Evolutionary conservation across 2,888 invertebrate species (phyloP), one percentile per base, ranked within the genome.

Genomic region (Lissocephala sabroskyi): DNA sequence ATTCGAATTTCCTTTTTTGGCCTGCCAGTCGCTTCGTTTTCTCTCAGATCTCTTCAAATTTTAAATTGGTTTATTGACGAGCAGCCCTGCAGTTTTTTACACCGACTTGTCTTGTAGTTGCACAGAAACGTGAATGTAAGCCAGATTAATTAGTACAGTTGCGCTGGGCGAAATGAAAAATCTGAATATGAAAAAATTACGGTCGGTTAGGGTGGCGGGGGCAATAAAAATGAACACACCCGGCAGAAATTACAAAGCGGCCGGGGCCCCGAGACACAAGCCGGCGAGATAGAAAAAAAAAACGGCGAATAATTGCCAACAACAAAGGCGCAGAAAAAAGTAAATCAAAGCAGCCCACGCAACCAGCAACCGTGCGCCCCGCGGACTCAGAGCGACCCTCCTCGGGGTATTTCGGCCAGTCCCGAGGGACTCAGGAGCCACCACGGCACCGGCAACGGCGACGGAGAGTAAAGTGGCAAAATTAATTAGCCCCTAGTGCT

Each of bases 401-500:
- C n/a, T n/a, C n/a, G n/a, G n/a, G n/a, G n/a, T n/a, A n/a, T n/a
- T n/a, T n/a, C n/a, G n/a, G n/a, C n/a, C n/a, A n/a, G n/a, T n/a
- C n/a, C n/a, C n/a, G n/a, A n/a, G n/a, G n/a, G n/a, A n/a, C n/a
- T n/a, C n/a, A n/a, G n/a, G n/a, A n/a, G n/a, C n/a, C n/a, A n/a
- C n/a, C n/a, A n/a, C n/a, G n/a, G n/a, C n/a, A n/a, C n/a, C n/a
- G n/a, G n/a, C n/a, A n/a, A n/a, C n/a, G n/a, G n/a, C n/a, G n/a
- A 56, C 56, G n/a, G 52, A 55, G 68, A 67, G 70, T 59, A 76
- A 73, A 76, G 76, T 76, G 74, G 73, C 61, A 58, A 71, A 71
- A 71, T 71, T 71, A 71, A 71, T 71, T 71, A 71, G 71, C 73
- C 76, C 73, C 76, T 59, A 68, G 71, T 68, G 74, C 68, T 76